Evolutionary conservation across 2,888 invertebrate species (phyloP), one percentile per base, ranked within the genome.

Genomic region (Xanthia togata): DNA sequence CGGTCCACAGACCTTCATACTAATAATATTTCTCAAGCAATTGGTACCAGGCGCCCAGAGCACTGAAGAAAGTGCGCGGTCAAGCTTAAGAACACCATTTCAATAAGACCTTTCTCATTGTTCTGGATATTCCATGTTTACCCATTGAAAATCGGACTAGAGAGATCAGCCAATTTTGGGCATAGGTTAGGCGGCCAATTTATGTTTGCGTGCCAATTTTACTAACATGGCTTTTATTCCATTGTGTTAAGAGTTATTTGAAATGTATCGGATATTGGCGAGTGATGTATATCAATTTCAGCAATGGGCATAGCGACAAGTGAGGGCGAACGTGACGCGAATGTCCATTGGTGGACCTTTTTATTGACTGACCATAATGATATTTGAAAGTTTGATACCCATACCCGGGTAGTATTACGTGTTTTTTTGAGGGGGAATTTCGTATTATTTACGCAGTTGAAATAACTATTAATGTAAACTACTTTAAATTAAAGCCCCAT

Each of bases 271-370:
- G 74, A 73, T 83, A 74, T 78, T 90, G 90, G 91, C 88, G 85
- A 86, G 91, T 91, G 92, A 93, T 93, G 93, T 94, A 93, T 96
- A 96, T 96, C 96, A 96, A 96, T 96, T 96, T 96, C 94, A 93
- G 94, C 92, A 95, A 94, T 95, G 93, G 94, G 89, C 89, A 90
- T 91, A 94, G 93, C 93, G 95, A 96, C 95, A 94, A 92, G 92
- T 89, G 91, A 90, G 92, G 91, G 89, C 91, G 93, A 89, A 94
- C 96, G 96, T 96, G 96, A 94, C 90, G 88, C 65, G 96, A 96
- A 95, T 96, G 91, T 90, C 90, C 91, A 93, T 92, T 89, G 90
- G 91, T 89, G 91, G 92, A 92, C 91, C 91, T 94, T 94, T 95
- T 95, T 95, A 95, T 95, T 94, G 95, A 95, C 94, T 95, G 95